phyloP scores from a whole-genome alignment of 2,888 invertebrate genomes.

The Brachypalpus laphriformis region DNA sequence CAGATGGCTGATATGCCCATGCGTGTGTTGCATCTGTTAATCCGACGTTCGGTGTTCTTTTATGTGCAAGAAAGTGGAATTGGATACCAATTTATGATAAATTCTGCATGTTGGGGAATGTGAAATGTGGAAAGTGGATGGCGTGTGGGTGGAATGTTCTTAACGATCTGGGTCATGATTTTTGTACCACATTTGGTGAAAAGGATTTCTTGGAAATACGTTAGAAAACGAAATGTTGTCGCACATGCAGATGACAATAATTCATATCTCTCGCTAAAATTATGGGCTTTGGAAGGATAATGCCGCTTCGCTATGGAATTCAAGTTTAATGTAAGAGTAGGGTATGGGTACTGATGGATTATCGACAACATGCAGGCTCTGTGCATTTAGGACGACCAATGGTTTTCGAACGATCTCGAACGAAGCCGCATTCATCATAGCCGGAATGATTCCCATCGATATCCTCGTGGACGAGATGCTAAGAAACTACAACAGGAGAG shows the following conservation, averaged over 20 bases:
- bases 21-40: slow-evolving; percentile 16
- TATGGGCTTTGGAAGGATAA: no score
- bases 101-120: slow-evolving; percentile 19
- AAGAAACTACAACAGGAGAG: no score
- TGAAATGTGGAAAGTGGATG: slow-evolving; percentile 48
- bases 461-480: no score
- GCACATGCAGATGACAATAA: neutral
- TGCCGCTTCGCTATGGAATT: no score
- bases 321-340: no score
- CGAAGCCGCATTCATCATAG: no score
- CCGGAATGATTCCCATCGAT: no score
- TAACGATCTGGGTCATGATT: slow-evolving; percentile 38
- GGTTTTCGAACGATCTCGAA: no score
- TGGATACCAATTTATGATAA: slow-evolving; percentile 32
- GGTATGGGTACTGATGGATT: no score
- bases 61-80: slow-evolving; percentile 7
- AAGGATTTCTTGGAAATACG: neutral
- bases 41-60: slow-evolving; percentile 42
- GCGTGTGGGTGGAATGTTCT: slow-evolving; percentile 21
- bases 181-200: slow-evolving; percentile 11
- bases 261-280: no score
- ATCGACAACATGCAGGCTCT: no score
- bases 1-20: slow-evolving; percentile 23
- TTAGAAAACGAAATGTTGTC: neutral
- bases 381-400: no score